A percentile compares a stretch with the other conserved stretches of the same genome.
These are phyloP conservation scores for Lasiurus borealis DNA, from an alignment of 2,113 vertebrate species.

Conservation along the genomic window DNA sequence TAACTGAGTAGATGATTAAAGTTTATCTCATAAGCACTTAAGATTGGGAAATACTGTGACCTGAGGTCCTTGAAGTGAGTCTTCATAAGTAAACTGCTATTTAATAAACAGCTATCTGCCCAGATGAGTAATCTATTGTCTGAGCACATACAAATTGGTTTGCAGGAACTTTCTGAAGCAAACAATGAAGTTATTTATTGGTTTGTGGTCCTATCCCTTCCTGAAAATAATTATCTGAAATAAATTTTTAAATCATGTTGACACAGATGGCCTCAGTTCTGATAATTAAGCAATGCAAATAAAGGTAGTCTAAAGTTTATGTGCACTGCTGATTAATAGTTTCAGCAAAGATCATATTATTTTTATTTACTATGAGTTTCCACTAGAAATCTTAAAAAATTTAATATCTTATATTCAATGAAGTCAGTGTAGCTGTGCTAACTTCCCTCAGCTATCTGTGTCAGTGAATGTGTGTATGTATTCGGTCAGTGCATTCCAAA, in stretches of 20 bases:
- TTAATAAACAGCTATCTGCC: neutral
- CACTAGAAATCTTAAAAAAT: neutral
- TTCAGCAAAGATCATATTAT: neutral
- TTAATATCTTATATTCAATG: neutral
- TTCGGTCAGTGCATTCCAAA: neutral
- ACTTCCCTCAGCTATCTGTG: neutral
- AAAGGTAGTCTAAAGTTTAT: neutral
- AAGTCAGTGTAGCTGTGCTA: neutral
- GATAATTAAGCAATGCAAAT: neutral
- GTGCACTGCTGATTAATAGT: neutral
- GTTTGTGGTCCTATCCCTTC: neutral
- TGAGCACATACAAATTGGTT: constrained; percentile 23
- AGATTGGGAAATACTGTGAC: neutral
- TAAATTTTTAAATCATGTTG: constrained; percentile 48
- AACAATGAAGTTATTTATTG: constrained; percentile 42
- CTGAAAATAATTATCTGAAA: neutral
- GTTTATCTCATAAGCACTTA: neutral
- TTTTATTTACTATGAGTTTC: neutral
- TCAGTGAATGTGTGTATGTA: neutral
- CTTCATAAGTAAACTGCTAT: neutral
- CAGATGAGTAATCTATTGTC: neutral
- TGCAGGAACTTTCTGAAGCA: constrained; percentile 45
- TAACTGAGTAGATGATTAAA: neutral
- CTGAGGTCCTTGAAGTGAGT: neutral
- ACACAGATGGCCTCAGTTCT: neutral